Evolutionary conservation across 2,888 invertebrate species (phyloP).

Genomic region (Andricus curvator): DNA sequence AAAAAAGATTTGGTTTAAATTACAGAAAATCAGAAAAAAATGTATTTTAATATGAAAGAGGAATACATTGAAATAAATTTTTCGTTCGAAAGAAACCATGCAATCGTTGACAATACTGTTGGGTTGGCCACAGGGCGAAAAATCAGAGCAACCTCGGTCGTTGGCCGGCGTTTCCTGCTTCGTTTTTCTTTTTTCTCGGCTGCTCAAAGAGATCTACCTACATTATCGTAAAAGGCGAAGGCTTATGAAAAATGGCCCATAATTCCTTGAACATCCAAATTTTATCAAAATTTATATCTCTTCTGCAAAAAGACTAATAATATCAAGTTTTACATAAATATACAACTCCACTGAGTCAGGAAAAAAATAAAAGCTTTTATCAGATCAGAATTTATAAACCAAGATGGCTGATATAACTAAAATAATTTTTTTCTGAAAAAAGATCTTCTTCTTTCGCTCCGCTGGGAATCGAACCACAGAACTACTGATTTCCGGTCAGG

Average conservation of each 20-base stretch:
- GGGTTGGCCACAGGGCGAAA: constrained; percentile 37
- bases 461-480: too few relatives aligned
- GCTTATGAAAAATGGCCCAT: constrained; percentile 1
- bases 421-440: too few relatives aligned
- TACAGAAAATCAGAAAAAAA: too few relatives aligned
- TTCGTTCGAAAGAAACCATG: constrained; percentile 46
- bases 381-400: background rate
- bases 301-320: background rate
- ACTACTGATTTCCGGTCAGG: too few relatives aligned
- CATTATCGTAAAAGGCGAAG: background rate
- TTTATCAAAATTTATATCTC: background rate
- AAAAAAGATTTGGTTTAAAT: too few relatives aligned
- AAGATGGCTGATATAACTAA: too few relatives aligned
- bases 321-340: background rate
- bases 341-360: background rate
- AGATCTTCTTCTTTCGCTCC: too few relatives aligned
- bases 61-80: constrained; percentile 35
- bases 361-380: too few relatives aligned
- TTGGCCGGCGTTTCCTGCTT: constrained; percentile 17
- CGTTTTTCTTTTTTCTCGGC: background rate
- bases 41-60: too few relatives aligned
- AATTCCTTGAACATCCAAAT: background rate
- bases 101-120: constrained; percentile 51
- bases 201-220: constrained; percentile 3
- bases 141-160: constrained; percentile 45